Conservation (phyloP, 2,113 vertebrate species). For the Noturus placidus region DNA sequence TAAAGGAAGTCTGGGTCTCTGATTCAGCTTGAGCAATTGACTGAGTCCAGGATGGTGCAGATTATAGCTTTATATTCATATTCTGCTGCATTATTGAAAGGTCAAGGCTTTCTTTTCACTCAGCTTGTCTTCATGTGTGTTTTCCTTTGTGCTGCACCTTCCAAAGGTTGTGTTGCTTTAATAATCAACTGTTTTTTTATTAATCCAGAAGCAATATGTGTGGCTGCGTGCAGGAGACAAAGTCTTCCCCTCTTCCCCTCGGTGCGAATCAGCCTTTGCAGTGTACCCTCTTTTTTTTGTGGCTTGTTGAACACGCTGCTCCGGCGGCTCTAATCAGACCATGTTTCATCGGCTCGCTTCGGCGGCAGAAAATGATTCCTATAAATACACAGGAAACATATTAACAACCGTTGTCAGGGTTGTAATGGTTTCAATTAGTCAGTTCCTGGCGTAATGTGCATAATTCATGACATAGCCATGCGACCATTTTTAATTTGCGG, state of each 20-base stretch:
- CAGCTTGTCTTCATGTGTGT: slow-evolving; percentile 17
- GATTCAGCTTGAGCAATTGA: neutral
- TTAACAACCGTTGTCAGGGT: slow-evolving; percentile 68
- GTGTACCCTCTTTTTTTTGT: neutral
- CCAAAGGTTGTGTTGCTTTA: slow-evolving; percentile 50
- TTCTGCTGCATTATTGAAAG: slow-evolving; percentile 47
- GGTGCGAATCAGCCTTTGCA: slow-evolving; percentile 14
- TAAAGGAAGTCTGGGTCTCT: neutral
- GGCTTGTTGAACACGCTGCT: slow-evolving; percentile 32
- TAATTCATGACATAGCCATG: slow-evolving; percentile 62
- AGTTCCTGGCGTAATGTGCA: slow-evolving; percentile 64
- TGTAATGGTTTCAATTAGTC: slow-evolving; percentile 75
- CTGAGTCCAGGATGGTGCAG: neutral
- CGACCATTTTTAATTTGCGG: slow-evolving; percentile 54
- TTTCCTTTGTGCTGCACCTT: slow-evolving; percentile 27
- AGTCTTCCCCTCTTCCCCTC: neutral
- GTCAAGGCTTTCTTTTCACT: slow-evolving; percentile 56
- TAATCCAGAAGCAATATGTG: neutral
- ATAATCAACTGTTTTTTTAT: neutral
- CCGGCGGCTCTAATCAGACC: slow-evolving; percentile 45
- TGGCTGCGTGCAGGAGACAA: neutral
- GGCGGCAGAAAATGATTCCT: slow-evolving; percentile 64
- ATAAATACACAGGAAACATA: slow-evolving; percentile 72
- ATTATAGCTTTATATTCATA: slow-evolving; percentile 31
- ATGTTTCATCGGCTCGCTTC: slow-evolving; percentile 54